Evolutionary conservation across 2,888 invertebrate genomes (phyloP).

Genomic region (Crossocerus cetratus): DNA sequence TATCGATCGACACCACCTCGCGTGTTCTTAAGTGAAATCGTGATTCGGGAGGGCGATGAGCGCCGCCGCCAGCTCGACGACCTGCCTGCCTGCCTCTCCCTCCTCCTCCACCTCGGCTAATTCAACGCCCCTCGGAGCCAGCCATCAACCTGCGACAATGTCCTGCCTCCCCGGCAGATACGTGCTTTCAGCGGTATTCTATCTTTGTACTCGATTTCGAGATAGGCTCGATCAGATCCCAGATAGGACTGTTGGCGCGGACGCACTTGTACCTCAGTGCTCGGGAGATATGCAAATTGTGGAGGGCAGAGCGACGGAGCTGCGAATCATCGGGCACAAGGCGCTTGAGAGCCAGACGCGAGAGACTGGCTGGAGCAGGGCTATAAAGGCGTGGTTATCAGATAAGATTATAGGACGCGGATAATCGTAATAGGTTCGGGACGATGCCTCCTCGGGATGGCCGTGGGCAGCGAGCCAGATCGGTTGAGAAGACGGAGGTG

Average conservation of each 20-base stretch:
- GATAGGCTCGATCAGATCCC: conserved; percentile 50
- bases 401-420: conserved; percentile 72
- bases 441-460: conserved; percentile 61
- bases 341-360: conserved; percentile 57
- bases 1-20: conserved; percentile 64
- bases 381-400: conserved; percentile 70
- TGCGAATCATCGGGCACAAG: conserved; percentile 68
- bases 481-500: not conserved
- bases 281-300: conserved; percentile 57
- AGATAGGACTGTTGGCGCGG: conserved; percentile 48
- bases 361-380: no score
- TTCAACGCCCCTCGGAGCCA: conserved; percentile 32
- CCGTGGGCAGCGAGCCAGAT: conserved; percentile 14
- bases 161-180: conserved; percentile 49
- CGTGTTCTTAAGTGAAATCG: conserved; percentile 63
- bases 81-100: conserved; percentile 17
- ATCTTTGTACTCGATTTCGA: conserved; percentile 58
- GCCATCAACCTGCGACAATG: conserved; percentile 17
- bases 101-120: conserved; percentile 34
- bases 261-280: conserved; percentile 65
- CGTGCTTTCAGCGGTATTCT: conserved; percentile 41
- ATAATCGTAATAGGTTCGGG: conserved; percentile 76
- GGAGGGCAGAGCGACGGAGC: conserved; percentile 28
- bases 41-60: conserved; percentile 39
- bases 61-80: conserved; percentile 1